phyloP scores from a whole-genome alignment of 2,888 invertebrate genomes.

The Pemphredon lugubris region DNA sequence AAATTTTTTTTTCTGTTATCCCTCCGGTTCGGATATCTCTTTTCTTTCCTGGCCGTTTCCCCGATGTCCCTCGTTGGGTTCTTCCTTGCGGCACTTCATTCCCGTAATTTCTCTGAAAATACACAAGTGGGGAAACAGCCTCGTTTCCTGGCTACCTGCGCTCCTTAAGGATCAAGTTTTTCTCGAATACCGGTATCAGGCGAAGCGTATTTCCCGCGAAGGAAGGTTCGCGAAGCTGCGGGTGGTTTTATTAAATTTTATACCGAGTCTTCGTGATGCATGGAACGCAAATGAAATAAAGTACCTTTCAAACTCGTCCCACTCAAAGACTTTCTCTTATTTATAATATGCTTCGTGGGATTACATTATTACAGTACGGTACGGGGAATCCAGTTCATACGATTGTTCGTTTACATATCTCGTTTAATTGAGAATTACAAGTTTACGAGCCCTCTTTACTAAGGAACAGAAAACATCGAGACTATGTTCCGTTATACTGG shows the following conservation, averaged over 20 bases:
- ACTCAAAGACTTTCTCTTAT: background rate
- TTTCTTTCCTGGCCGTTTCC: background rate
- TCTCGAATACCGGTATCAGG: background rate
- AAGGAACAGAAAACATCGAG: too few relatives aligned
- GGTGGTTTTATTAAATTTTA: constrained; percentile 15
- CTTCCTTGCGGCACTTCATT: background rate
- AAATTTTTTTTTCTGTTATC: background rate
- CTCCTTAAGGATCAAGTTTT: constrained; percentile 11
- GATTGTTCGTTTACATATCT: too few relatives aligned
- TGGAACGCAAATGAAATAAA: background rate
- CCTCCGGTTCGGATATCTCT: background rate
- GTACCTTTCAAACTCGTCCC: background rate
- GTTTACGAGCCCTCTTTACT: too few relatives aligned
- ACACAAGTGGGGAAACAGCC: background rate
- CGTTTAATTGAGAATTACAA: too few relatives aligned
- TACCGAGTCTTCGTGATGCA: background rate
- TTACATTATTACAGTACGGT: background rate
- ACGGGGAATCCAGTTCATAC: too few relatives aligned
- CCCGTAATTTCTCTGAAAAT: constrained; percentile 12
- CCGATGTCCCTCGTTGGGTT: too few relatives aligned
- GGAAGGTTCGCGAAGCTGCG: background rate
- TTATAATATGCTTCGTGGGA: background rate
- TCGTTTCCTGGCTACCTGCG: background rate
- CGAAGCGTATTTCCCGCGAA: background rate
- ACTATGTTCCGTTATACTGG: too few relatives aligned